A percentile compares a stretch with the other conserved stretches of the same genome.
Conservation (phyloP, 2,113 vertebrate genomes). For the Rhinogobius similis region DNA sequence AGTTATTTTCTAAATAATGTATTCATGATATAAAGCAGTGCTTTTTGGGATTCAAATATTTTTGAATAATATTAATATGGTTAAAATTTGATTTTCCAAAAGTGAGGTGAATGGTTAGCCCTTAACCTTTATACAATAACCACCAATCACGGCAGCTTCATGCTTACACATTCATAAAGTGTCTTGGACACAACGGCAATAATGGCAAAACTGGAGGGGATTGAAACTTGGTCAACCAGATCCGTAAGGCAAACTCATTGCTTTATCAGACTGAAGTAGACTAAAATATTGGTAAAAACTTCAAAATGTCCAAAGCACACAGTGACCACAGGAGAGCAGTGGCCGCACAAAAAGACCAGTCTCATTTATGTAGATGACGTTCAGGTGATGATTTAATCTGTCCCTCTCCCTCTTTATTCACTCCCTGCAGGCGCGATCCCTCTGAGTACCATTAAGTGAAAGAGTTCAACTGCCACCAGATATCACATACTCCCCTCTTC, state of each 20-base stretch:
- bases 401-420: conserved; percentile 80
- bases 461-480: conserved; percentile 84
- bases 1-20: too few relatives aligned
- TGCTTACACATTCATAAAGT: too few relatives aligned
- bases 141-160: too few relatives aligned
- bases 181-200: too few relatives aligned
- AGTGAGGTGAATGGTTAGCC: too few relatives aligned
- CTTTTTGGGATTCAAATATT: too few relatives aligned
- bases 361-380: conserved; percentile 84
- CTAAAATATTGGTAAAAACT: conserved; percentile 20
- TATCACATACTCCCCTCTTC: conserved; percentile 53
- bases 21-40: too few relatives aligned
- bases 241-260: conserved; percentile 70
- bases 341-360: conserved; percentile 83
- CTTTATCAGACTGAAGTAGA: too few relatives aligned
- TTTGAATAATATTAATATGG: too few relatives aligned
- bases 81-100: too few relatives aligned
- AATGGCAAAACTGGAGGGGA: too few relatives aligned
- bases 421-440: conserved; percentile 78
- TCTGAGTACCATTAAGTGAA: conserved; percentile 88
- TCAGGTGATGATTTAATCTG: conserved; percentile 95
- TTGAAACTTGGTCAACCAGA: background rate
- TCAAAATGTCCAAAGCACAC: conserved; percentile 53
- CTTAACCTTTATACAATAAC: too few relatives aligned
- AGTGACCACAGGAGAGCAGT: conserved; percentile 88